phyloP scores from a whole-genome alignment of 2,888 invertebrate genomes.

The Drosophila conformis region DNA sequence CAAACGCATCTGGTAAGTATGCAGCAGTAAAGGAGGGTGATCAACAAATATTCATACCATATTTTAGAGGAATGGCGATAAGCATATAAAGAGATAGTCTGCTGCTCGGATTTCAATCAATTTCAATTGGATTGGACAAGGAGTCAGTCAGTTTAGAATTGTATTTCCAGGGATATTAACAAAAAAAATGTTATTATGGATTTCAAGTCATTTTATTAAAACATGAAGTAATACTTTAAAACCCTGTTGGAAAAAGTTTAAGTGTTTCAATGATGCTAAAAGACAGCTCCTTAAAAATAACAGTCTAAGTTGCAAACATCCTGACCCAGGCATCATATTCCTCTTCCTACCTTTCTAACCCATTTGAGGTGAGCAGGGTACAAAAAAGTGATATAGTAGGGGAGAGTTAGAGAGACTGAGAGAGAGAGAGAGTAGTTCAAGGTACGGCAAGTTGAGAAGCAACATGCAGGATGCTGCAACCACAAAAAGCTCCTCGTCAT shows the following conservation, averaged over 20 bases:
- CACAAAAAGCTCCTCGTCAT: conserved; percentile 29
- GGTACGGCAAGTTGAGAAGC: conserved; percentile 9
- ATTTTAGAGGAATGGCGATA: not conserved
- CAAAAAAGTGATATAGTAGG: not conserved
- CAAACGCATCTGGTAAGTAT: not conserved
- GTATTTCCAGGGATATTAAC: not conserved
- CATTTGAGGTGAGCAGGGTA: not conserved
- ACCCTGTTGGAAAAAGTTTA: not conserved
- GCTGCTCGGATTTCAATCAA: not conserved
- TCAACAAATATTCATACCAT: not conserved
- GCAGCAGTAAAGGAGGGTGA: not conserved
- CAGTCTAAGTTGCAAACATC: not conserved
- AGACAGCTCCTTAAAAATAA: not conserved
- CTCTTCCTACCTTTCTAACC: not conserved
- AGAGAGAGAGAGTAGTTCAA: not conserved
- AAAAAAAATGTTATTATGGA: not conserved
- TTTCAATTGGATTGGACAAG: not conserved
- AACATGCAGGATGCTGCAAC: conserved; percentile 6
- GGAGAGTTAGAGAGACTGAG: not conserved
- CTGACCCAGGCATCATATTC: not conserved
- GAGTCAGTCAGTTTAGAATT: not conserved
- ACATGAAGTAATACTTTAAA: not conserved
- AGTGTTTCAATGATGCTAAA: not conserved
- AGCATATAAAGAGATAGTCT: not conserved
- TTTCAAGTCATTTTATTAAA: not conserved